A percentile compares a stretch with the other conserved stretches of the same genome.
Conservation (phyloP, 2,888 invertebrate species). For the Microplitis deprimator region DNA sequence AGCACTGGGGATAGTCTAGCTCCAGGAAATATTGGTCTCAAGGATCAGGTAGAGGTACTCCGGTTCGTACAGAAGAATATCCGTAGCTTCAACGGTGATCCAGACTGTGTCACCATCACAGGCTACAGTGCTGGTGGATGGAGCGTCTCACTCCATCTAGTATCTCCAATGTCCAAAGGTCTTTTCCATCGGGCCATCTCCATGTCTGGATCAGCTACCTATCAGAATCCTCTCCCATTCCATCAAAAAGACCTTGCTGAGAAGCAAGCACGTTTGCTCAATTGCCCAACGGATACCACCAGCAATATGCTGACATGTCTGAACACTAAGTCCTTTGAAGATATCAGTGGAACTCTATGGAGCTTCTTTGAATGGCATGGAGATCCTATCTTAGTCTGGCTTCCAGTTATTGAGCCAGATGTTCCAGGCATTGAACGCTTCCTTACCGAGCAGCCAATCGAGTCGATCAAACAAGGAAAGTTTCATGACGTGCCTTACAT, state of each 20-base stretch:
- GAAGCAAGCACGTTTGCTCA: conserved; percentile 76
- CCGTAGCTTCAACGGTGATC: conserved; percentile 78
- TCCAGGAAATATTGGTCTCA: conserved; percentile 79
- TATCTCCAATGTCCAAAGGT: conserved; percentile 78
- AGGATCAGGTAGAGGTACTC: conserved; percentile 79
- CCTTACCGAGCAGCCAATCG: conserved; percentile 75
- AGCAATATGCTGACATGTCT: conserved; percentile 76
- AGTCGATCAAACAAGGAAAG: conserved; percentile 74
- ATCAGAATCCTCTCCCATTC: conserved; percentile 73
- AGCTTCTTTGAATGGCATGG: conserved; percentile 70
- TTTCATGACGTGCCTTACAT: conserved; percentile 78
- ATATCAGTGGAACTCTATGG: conserved; percentile 47
- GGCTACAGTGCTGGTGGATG: conserved; percentile 74
- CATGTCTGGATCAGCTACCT: conserved; percentile 78
- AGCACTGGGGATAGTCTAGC: conserved; percentile 78
- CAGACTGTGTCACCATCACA: conserved; percentile 75
- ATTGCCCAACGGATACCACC: conserved; percentile 74
- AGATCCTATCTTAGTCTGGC: conserved; percentile 75
- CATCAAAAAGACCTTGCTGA: conserved; percentile 75
- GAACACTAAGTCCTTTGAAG: conserved; percentile 69
- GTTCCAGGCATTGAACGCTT: conserved; percentile 78
- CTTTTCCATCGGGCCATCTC: conserved; percentile 80
- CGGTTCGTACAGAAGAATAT: conserved; percentile 79
- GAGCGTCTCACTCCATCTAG: conserved; percentile 68
- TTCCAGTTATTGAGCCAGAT: conserved; percentile 78